Evolutionary conservation across 1,140 invertebrate species (phyloP).

Genomic region (Drosophila sp.): DNA sequence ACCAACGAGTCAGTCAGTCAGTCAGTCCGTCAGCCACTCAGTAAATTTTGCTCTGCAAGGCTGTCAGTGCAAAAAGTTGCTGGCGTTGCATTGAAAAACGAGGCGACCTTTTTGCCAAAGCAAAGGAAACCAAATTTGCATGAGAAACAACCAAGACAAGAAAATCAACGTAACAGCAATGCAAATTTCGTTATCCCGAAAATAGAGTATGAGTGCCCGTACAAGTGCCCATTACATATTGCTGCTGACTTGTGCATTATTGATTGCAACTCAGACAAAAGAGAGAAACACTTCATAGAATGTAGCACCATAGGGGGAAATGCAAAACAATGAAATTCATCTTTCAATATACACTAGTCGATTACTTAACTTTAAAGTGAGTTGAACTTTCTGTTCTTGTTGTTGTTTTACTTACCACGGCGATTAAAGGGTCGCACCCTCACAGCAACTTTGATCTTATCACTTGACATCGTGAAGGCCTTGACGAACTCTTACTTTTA

Average conservation of each 20-base stretch:
- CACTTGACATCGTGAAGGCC: slow-evolving; percentile 78
- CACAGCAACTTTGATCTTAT: slow-evolving; percentile 98
- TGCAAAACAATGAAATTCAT: slow-evolving; percentile 12
- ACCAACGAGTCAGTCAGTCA: slow-evolving; percentile 23
- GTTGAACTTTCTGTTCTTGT: slow-evolving; percentile 10
- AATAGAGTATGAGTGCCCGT: slow-evolving; percentile 41
- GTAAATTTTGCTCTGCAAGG: slow-evolving; percentile 40
- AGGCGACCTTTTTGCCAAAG: slow-evolving; percentile 48
- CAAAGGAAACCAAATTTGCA: slow-evolving; percentile 53
- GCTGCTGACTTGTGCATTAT: slow-evolving; percentile 48
- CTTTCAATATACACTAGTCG: not conserved
- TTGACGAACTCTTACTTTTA: slow-evolving; percentile 35
- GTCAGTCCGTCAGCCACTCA: slow-evolving; percentile 25
- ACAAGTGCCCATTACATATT: not conserved
- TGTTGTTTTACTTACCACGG: slow-evolving; percentile 89
- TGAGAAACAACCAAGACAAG: slow-evolving; percentile 16
- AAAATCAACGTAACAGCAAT: slow-evolving; percentile 41
- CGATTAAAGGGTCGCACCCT: slow-evolving; percentile 97
- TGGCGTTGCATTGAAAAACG: slow-evolving; percentile 67
- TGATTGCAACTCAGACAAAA: slow-evolving; percentile 44
- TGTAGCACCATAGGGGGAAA: slow-evolving; percentile 23
- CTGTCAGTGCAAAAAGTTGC: slow-evolving; percentile 60
- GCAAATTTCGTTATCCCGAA: slow-evolving; percentile 70
- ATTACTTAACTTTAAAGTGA: slow-evolving; percentile 7
- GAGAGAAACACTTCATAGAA: slow-evolving; percentile 21